Conservation (phyloP, 2,888 invertebrate genomes). For the Pandemis heparana region DNA sequence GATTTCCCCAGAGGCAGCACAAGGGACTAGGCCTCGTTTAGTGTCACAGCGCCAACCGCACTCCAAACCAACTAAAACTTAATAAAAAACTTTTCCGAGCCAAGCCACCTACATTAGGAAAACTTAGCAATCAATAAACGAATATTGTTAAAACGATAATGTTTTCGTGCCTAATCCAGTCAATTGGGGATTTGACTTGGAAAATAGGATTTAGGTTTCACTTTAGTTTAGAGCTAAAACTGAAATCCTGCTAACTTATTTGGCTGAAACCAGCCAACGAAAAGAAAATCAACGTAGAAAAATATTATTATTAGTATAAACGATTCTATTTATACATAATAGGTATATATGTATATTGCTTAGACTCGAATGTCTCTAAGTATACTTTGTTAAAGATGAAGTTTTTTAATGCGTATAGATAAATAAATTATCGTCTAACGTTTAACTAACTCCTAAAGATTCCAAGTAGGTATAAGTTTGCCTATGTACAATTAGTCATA, state of each 20-base stretch:
- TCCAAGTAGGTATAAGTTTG: too few relatives aligned
- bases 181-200: conserved; percentile 2
- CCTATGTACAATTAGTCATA: too few relatives aligned
- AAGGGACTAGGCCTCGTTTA: conserved; percentile 32
- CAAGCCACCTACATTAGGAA: conserved; percentile 15
- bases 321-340: too few relatives aligned
- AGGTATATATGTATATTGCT: too few relatives aligned
- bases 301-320: too few relatives aligned
- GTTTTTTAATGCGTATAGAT: too few relatives aligned
- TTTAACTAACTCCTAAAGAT: too few relatives aligned
- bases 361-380: too few relatives aligned
- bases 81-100: conserved; percentile 24
- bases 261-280: too few relatives aligned
- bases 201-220: not conserved
- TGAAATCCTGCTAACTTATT: not conserved
- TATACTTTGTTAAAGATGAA: too few relatives aligned
- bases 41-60: conserved; percentile 34
- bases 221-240: not conserved
- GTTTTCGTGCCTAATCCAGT: not conserved
- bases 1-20: conserved; percentile 36
- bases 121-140: conserved; percentile 12
- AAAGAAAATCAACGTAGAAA: too few relatives aligned
- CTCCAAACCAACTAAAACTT: conserved; percentile 31
- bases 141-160: not conserved
- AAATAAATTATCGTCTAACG: too few relatives aligned